Base-by-base conservation (phyloP, 2,888 invertebrate species). In the Rhamnusium bicolor region DNA sequence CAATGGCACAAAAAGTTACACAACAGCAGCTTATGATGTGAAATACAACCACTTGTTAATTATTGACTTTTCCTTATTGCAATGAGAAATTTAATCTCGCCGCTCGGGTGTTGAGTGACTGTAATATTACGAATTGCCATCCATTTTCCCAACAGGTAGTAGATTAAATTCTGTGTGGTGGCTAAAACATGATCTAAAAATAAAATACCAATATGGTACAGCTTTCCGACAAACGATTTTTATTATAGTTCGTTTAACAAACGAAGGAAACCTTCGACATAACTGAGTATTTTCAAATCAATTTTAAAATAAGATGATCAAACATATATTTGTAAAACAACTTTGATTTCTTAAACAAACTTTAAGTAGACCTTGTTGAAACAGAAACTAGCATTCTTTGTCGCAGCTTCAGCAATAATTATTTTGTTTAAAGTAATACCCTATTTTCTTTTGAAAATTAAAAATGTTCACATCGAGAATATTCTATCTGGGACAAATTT, bases 81-180 rank as follows among this genome's bases (percentile, higher is more conserved):
- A 46, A 21, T 12, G 46, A 21, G 46, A 61, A 61, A 61, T 61
- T 61, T 61, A 61, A 61, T 61, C 21, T 46, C 19, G 21, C 14
- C 18, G 19, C 18, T 40, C 7, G 40, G 14, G 19, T 21, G 2
- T 61, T 18, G 19, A 61, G n/a, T n/a, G 21, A 61, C 46, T 61
- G 61, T 46, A 61, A 61, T 46, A 40, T 46, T 61, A 61, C 61
- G 46, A 46, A 46, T 46, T 40, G 7, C 1, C 46, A 21, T 46
- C 8, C 46, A 18, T 46, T 61, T 46, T 19, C 14, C 46, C 46
- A 61, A 61, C 46, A 46, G 46, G 40, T 32, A 61, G 46, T 61
- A n/a, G 46, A 61, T 61, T 61, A 46, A 46, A 61, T 61, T 46
- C 46, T 61, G 10, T 19, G 5, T 32, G 19, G 21, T 18, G 32